These are phyloP conservation scores for Merops nubicus DNA, from an alignment of 2,113 vertebrate species.

Conservation along the genomic window DNA sequence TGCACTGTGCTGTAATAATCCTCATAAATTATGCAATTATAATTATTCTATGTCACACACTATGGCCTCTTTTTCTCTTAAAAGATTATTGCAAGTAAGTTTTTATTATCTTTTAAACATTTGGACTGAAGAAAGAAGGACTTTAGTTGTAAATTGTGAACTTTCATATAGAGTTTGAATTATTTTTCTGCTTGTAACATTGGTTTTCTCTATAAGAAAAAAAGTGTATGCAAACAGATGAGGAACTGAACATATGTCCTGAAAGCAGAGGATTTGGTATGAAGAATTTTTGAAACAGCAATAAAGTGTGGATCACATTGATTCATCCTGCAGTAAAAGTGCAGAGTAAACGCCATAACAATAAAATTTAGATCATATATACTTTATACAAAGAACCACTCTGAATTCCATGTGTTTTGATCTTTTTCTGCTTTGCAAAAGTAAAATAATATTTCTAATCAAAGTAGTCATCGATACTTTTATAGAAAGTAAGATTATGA, in stretches of 20 bases:
- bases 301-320: neutral
- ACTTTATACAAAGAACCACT: neutral
- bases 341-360: neutral
- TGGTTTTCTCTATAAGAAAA: neutral
- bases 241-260: neutral
- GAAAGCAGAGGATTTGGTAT: neutral
- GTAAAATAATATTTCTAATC: neutral
- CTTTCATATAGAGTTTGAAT: neutral
- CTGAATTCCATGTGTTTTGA: neutral
- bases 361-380: neutral
- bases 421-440: neutral
- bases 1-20: neutral
- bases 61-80: neutral
- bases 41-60: neutral
- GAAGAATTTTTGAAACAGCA: neutral
- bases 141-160: neutral
- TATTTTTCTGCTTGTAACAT: neutral
- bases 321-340: neutral
- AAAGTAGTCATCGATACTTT: neutral
- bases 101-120: neutral
- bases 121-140: neutral
- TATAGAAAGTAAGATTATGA: neutral
- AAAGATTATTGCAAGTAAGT: neutral
- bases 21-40: neutral
- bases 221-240: neutral